These are phyloP conservation scores for Molossus molossus DNA, from an alignment of 2,797 vertebrate species.

Conservation along the genomic window DNA sequence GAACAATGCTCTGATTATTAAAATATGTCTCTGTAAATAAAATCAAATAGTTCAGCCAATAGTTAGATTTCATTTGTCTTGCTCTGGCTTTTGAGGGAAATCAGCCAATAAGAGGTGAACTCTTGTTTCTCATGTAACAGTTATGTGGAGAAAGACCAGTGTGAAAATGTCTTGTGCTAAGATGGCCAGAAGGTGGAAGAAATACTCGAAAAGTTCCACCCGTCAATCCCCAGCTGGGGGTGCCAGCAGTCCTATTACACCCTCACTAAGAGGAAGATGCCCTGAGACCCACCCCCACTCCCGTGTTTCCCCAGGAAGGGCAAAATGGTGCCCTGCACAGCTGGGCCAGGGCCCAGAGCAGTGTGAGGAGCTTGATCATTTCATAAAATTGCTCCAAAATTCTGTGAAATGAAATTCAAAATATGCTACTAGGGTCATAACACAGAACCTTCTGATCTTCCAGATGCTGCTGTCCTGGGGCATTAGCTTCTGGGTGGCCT, in stretches of 20 bases:
- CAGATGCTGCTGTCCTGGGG: neutral
- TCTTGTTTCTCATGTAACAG: neutral
- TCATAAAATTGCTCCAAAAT: neutral
- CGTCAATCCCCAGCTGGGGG: neutral
- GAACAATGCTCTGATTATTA: neutral
- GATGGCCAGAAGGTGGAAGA: neutral
- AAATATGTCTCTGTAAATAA: neutral
- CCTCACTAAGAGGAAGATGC: neutral
- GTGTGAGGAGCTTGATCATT: neutral
- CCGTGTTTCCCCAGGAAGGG: neutral
- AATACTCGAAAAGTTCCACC: neutral
- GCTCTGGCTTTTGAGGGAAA: constrained; percentile 1
- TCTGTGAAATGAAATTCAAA: constrained; percentile 3
- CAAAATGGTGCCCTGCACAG: neutral
- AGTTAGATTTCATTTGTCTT: constrained; percentile 4
- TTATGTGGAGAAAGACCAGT: neutral
- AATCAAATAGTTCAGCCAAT: neutral
- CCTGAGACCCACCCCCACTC: too few species aligned
- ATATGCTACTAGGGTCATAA: neutral
- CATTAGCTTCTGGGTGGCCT: neutral
- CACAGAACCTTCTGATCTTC: neutral
- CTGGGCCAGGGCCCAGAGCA: neutral
- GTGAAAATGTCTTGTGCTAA: neutral
- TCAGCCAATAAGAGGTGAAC: neutral
- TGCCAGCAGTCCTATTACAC: neutral